These are phyloP conservation scores for Podarcis raffonei DNA, from an alignment of 2,113 vertebrate genomes.

Conservation along the genomic window DNA sequence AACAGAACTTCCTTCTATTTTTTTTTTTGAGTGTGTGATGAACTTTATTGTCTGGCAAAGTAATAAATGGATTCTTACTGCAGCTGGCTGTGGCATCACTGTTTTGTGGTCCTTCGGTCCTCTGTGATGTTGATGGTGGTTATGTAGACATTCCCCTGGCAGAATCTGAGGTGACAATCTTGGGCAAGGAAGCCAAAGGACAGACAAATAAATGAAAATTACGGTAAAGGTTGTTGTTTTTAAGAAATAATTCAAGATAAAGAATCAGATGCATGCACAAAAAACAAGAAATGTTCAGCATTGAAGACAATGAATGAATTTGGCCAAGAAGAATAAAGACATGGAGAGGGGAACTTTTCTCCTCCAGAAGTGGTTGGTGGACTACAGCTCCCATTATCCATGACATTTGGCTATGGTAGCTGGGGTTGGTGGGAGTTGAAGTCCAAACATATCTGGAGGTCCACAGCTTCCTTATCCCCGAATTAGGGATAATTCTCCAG, in stretches of 20 bases:
- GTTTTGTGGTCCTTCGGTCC: background rate
- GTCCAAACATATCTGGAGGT: no score
- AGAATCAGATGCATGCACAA: conserved; percentile 35
- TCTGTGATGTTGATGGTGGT: background rate
- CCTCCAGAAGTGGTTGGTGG: no score
- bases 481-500: background rate
- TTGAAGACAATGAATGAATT: background rate
- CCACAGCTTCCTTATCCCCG: no score
- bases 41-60: conserved; percentile 23
- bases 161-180: conserved; percentile 23
- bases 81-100: conserved; percentile 31
- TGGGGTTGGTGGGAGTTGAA: no score
- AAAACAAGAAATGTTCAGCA: conserved; percentile 20
- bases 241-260: conserved; percentile 33
- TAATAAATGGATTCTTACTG: conserved; percentile 17
- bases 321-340: background rate
- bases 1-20: background rate
- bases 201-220: conserved; percentile 44
- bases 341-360: no score
- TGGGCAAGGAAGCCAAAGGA: conserved; percentile 1
- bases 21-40: background rate
- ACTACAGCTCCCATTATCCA: no score
- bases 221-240: background rate
- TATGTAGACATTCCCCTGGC: conserved; percentile 19
- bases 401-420: background rate